Percentiles rank a stretch among this genome's conserved stretches.
Evolutionary conservation across 2,888 invertebrate species (phyloP).

Genomic region (Merodon equestris): DNA sequence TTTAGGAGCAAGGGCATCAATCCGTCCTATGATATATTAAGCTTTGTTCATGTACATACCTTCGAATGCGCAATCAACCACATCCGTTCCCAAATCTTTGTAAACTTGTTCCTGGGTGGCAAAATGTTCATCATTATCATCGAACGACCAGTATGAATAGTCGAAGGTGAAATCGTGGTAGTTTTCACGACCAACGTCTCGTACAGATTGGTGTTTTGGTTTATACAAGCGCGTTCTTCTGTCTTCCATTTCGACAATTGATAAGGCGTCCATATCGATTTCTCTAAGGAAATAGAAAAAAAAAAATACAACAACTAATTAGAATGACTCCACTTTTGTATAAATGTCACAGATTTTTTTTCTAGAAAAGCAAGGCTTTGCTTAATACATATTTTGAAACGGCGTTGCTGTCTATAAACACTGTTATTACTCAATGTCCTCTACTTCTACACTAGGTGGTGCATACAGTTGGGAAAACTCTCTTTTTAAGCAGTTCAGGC

Average conservation of each 20-base stretch:
- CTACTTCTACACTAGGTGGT: too few relatives aligned
- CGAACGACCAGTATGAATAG: conserved; percentile 93
- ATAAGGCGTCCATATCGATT: conserved; percentile 88
- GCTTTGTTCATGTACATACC: conserved; percentile 75
- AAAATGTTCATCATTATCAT: conserved; percentile 84
- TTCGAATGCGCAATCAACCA: conserved; percentile 87
- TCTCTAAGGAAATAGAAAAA: conserved; percentile 82
- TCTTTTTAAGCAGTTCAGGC: too few relatives aligned
- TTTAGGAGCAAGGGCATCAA: too few relatives aligned
- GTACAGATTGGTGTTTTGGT: conserved; percentile 80
- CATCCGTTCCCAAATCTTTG: conserved; percentile 85
- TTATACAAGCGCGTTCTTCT: conserved; percentile 89
- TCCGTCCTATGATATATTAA: not conserved
- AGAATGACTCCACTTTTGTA: too few relatives aligned
- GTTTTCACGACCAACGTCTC: conserved; percentile 80
- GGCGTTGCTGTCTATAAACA: too few relatives aligned
- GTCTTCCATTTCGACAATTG: conserved; percentile 91
- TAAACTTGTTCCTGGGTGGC: conserved; percentile 90
- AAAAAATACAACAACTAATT: not conserved
- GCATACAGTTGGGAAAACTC: too few relatives aligned
- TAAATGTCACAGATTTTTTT: too few relatives aligned
- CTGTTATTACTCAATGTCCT: too few relatives aligned
- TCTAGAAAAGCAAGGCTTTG: too few relatives aligned
- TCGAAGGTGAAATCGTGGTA: conserved; percentile 94
- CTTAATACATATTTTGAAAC: too few relatives aligned